Base-by-base conservation (phyloP, 2,113 vertebrate species). In the Brachionichthys hirsutus region DNA sequence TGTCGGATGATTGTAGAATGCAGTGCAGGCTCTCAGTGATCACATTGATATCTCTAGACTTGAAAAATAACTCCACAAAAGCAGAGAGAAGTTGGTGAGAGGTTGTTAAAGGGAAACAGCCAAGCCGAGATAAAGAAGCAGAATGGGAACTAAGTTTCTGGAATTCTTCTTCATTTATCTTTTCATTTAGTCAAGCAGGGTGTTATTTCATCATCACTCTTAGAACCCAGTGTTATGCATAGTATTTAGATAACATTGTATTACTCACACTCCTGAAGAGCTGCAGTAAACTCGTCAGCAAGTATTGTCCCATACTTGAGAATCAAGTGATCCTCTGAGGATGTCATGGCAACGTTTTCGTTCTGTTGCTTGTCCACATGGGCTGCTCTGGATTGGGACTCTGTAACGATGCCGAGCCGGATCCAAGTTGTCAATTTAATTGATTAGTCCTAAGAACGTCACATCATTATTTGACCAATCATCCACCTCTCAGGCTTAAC, bases 81-180 rank as follows among this genome's bases (percentile, higher is more conserved):
- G 30, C 14, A 24, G 12, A 12, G 7, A 12, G 7, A 16, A 17
- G 24, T 14, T 2, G 18, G 4, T 50, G 18, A 66, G 41, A 47
- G 9, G 12, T 24, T 47, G 53, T 30, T 52, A 18, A 48, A 14
- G 41, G n/a, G 50, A 64, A 43, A 35, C 43, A 13, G 9, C 30
- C 47, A 45, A 54, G 43, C 45, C 30, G 43, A 54, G 63, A 55
- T 59, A 49, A 56, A 66, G 14, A 60, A 14, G 50, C 45, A 52
- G 65, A 53, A 45, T 22, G 24, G 17, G 24, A 49, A n/a, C 13
- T 19, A 18, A 16, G 0, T 1, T 22, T 60, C 6, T 34, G 15
- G 20, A 50, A 60, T 54, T 24, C 17, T 49, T 54, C 16, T 48
- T 49, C 7, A 57, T 58, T 54, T 43, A 58, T 50, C 38, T 59